Conservation (phyloP, 2,113 vertebrate species). For the Plecotus auritus region DNA sequence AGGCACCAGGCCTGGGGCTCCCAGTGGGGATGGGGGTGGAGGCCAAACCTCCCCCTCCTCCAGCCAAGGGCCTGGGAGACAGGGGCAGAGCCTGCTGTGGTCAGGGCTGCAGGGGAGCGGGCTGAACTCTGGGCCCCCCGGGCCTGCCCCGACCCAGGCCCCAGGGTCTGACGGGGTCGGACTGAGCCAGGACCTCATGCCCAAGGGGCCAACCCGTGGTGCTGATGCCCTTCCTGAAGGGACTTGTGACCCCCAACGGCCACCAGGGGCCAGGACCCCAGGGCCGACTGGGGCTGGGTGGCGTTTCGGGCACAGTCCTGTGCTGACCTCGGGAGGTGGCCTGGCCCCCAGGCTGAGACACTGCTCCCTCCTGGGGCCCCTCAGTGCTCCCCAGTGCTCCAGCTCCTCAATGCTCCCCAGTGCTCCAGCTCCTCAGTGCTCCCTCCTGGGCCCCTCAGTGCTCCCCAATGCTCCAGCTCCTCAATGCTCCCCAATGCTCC, state of each 20-base stretch:
- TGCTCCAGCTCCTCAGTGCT: not conserved
- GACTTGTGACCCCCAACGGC: not conserved
- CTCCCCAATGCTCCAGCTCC: not conserved
- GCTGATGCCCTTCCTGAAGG: not conserved
- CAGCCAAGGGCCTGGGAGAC: not conserved
- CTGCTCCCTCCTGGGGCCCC: not conserved
- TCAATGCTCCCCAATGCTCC: not conserved
- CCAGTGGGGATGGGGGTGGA: not conserved
- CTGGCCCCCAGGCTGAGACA: not conserved
- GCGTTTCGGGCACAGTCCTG: rapidly evolving
- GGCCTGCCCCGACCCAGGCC: not conserved
- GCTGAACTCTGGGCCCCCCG: not conserved
- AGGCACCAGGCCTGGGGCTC: not conserved
- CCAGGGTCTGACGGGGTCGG: not conserved
- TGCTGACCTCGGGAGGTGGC: not conserved
- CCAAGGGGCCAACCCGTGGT: not conserved
- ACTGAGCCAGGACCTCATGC: rapidly evolving
- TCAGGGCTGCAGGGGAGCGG: rapidly evolving
- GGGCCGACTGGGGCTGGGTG: too few species aligned
- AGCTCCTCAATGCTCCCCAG: not conserved
- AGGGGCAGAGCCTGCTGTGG: rapidly evolving
- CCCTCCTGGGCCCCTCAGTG: not conserved
- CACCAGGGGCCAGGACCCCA: not conserved
- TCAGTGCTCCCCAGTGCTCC: not conserved
- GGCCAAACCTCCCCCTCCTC: not conserved